Evolutionary conservation across 1,140 invertebrate genomes (phyloP), one percentile per base, ranked within the genome.

Genomic region (Acromyrmex echinatior): DNA sequence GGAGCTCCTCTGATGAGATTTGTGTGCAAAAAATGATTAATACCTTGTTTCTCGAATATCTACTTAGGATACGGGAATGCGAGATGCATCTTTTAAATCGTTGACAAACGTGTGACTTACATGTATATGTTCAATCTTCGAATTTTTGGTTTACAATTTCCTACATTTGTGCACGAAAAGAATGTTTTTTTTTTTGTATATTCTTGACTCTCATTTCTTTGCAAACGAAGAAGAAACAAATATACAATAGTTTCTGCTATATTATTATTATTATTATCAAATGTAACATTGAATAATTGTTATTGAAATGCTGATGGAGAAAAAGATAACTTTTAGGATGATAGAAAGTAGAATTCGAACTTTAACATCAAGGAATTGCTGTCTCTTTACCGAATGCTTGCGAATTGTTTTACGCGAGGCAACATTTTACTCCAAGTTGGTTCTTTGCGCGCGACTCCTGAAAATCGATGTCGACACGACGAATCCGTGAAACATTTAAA

Each of bases 381-480:
- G 25, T 18, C n/a, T 51, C 16, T 71, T 28, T 53, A 18, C 6
- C 79, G n/a, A 35, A 56, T 6, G 21, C 66, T 58, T 14, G 66
- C 21, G 65, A 81, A 58, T 81, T 81, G 25, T 81, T 71, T 81
- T 56, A 80, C 49, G 16, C 5, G 21, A n/a, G 9, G 63, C 66
- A 58, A 70, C 63, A 14, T 56, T 71, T 70, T 18, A 58, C 65
- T 81, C n/a, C 65, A 21, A 10, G 66, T 39, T 25, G 53, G 49
- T 58, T 68, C 16, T 86, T 79, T 60, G 53, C 62, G 65, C 63
- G 51, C 86, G 80, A 86, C 86, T 91, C 87, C 80, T n/a, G 78
- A 76, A 89, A 91, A 91, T 91, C 90, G 88, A 91, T 91, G 90
- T 91, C 87, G 89, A 91, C 89, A 91, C 90, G 82, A 89, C 71